phyloP scores from a whole-genome alignment of 2,113 vertebrate species.

The Cervus canadensis region DNA sequence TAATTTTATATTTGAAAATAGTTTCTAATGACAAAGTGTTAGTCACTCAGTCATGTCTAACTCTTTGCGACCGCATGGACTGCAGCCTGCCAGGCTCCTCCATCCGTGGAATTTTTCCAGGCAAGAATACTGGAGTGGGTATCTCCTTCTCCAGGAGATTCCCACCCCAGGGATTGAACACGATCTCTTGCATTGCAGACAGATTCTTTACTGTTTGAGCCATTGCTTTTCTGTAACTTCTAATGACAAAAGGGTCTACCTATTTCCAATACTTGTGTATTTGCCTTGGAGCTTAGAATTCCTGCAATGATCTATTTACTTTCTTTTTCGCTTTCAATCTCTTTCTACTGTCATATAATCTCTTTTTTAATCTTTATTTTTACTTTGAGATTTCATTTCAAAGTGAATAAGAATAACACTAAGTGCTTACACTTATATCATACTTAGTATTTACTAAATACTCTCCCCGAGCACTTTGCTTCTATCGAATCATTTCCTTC shows the following conservation, averaged over 20 bases:
- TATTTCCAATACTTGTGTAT: not conserved
- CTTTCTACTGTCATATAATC: not conserved
- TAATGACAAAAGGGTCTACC: not conserved
- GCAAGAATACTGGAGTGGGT: not conserved
- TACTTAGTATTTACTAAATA: not conserved
- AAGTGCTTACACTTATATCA: not conserved
- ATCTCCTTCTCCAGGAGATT: not conserved
- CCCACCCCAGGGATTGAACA: not conserved
- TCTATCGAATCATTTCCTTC: not conserved
- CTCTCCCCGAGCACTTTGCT: not conserved
- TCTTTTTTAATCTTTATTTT: not conserved
- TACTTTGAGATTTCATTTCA: not conserved
- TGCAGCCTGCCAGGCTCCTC: not conserved
- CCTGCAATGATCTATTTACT: not conserved
- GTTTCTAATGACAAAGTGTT: not conserved
- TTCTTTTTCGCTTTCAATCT: not conserved
- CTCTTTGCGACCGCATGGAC: not conserved
- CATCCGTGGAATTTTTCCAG: not conserved
- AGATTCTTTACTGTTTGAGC: not conserved
- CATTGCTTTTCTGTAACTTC: not conserved
- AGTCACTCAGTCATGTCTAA: not conserved
- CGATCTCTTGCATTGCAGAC: not conserved
- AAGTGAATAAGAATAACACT: not conserved
- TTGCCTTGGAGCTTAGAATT: not conserved
- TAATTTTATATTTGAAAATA: slow-evolving; percentile 13